Evolutionary conservation across 2,888 invertebrate species (phyloP).

Genomic region (Platycnemis pennipes): DNA sequence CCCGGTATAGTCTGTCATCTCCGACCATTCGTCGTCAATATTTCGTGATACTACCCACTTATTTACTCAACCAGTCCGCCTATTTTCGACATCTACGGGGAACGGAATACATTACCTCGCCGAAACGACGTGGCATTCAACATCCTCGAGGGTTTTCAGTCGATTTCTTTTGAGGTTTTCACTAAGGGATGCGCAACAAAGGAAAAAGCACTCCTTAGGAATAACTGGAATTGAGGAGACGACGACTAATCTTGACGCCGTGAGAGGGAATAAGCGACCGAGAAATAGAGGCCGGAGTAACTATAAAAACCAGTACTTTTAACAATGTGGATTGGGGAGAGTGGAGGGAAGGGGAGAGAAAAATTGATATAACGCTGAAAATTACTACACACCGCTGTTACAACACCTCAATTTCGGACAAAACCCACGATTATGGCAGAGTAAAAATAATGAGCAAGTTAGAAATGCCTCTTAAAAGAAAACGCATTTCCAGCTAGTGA

Average conservation of each 20-base stretch:
- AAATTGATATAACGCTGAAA: too few relatives aligned
- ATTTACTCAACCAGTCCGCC: background rate
- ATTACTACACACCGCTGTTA: too few relatives aligned
- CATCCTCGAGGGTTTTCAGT: background rate
- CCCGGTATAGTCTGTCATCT: background rate
- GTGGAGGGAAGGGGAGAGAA: too few relatives aligned
- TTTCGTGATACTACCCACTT: conserved; percentile 10
- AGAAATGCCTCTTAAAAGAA: too few relatives aligned
- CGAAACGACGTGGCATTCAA: background rate
- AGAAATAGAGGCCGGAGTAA: background rate
- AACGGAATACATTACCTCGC: background rate
- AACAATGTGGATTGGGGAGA: too few relatives aligned
- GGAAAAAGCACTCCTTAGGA: background rate
- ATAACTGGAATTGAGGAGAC: background rate
- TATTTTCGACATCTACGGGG: background rate
- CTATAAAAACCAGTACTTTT: background rate
- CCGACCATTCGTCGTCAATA: background rate
- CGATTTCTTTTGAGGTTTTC: background rate
- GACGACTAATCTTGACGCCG: background rate
- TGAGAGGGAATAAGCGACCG: background rate
- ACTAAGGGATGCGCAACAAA: too few relatives aligned
- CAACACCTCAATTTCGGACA: too few relatives aligned
- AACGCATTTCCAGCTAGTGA: too few relatives aligned
- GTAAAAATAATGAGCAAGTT: too few relatives aligned
- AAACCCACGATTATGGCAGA: too few relatives aligned